Percentiles rank a stretch among this genome's conserved stretches.
Evolutionary conservation across 2,113 vertebrate genomes (phyloP).

Genomic region (Amia ocellicauda): DNA sequence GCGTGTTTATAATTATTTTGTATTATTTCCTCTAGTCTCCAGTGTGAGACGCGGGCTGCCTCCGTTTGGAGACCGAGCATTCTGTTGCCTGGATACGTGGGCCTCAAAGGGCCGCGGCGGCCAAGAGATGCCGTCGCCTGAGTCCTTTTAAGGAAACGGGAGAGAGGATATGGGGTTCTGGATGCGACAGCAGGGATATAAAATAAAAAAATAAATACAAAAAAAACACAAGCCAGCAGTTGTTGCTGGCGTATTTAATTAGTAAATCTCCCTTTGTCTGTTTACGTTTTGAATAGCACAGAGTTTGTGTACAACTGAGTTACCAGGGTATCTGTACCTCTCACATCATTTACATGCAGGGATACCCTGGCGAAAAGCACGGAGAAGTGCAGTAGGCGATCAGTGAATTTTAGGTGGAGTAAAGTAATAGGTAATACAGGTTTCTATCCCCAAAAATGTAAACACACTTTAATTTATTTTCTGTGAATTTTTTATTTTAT

Average conservation of each 20-base stretch:
- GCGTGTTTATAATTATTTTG: too few relatives aligned
- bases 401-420: too few relatives aligned
- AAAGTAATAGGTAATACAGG: too few relatives aligned
- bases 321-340: slow-evolving; percentile 6
- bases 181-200: slow-evolving; percentile 43
- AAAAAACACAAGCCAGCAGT: slow-evolving; percentile 11
- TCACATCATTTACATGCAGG: too few relatives aligned
- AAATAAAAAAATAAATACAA: slow-evolving; percentile 43
- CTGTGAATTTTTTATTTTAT: too few relatives aligned
- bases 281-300: neutral
- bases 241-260: slow-evolving; percentile 12
- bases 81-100: slow-evolving; percentile 67
- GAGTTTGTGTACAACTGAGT: neutral
- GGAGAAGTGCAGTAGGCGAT: too few relatives aligned
- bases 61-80: slow-evolving; percentile 68
- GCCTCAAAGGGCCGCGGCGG: slow-evolving; percentile 50
- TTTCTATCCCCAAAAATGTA: too few relatives aligned
- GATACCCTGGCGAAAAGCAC: too few relatives aligned
- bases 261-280: neutral
- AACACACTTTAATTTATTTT: too few relatives aligned
- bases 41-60: slow-evolving; percentile 57
- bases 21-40: slow-evolving; percentile 55
- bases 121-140: slow-evolving; percentile 50
- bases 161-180: slow-evolving; percentile 41
- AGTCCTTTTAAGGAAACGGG: slow-evolving; percentile 53